A percentile compares a stretch with the other conserved stretches of the same genome.
Conservation (phyloP, 2,888 invertebrate species). For the Periphyllus acericola region DNA sequence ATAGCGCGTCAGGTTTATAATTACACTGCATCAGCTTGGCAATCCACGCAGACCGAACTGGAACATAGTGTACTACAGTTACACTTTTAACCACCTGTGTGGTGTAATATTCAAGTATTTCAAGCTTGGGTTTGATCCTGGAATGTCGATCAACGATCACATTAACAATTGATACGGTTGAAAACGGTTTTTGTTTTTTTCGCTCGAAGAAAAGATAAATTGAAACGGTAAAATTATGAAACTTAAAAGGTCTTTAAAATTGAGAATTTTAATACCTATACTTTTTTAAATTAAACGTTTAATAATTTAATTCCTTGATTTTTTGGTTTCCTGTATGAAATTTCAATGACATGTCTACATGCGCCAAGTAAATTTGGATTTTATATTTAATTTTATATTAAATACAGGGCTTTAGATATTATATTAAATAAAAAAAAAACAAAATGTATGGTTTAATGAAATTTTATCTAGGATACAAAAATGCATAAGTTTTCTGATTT, state of each 20-base stretch:
- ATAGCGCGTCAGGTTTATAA: neutral
- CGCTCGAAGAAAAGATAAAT: neutral
- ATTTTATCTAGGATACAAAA: too few relatives aligned
- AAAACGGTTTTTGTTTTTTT: too few relatives aligned
- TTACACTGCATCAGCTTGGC: neutral
- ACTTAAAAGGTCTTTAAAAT: neutral
- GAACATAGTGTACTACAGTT: neutral
- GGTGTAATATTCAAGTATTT: neutral
- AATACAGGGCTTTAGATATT: too few relatives aligned
- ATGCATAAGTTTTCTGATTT: too few relatives aligned
- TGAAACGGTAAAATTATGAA: neutral
- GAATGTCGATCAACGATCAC: neutral
- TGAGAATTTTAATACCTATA: neutral
- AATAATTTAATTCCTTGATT: too few relatives aligned
- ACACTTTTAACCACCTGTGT: neutral
- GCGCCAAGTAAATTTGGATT: too few relatives aligned
- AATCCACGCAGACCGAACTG: neutral
- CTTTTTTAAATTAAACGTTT: too few relatives aligned
- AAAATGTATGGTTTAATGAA: too few relatives aligned
- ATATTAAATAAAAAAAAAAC: too few relatives aligned
- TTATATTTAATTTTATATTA: too few relatives aligned
- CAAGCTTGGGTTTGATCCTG: neutral
- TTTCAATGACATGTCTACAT: too few relatives aligned
- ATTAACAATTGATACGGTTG: neutral
- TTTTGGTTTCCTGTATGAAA: too few relatives aligned